Evolutionary conservation across 2,113 vertebrate genomes (phyloP).

Genomic region (Dermatemys mawii): DNA sequence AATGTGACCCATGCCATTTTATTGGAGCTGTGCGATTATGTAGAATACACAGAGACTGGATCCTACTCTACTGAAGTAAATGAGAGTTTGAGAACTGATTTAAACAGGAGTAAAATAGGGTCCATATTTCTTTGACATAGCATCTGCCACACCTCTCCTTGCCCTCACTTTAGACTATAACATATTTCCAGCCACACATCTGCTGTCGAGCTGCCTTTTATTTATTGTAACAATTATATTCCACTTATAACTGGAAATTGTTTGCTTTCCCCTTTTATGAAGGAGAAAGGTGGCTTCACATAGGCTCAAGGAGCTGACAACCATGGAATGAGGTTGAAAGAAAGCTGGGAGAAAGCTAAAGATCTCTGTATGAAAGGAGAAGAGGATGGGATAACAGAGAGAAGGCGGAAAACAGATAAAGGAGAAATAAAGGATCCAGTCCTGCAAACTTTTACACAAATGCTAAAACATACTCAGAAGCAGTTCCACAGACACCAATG

Average conservation of each 20-base stretch:
- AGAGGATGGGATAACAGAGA: background rate
- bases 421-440: background rate
- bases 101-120: background rate
- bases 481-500: background rate
- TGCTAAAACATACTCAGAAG: background rate
- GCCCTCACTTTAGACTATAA: background rate
- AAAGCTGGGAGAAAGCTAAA: background rate
- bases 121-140: background rate
- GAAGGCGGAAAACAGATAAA: background rate
- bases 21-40: background rate
- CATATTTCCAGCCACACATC: background rate
- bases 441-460: background rate
- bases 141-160: background rate
- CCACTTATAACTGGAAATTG: background rate
- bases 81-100: background rate
- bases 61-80: background rate
- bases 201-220: background rate
- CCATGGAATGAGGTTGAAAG: background rate
- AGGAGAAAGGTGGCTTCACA: background rate
- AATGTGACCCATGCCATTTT: background rate
- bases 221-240: background rate
- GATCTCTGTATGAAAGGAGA: background rate
- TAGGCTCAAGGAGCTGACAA: background rate
- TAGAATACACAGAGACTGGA: background rate
- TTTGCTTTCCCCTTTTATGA: background rate